Percentiles rank a stretch among this genome's conserved stretches.
phyloP scores from a whole-genome alignment of 2,113 vertebrate species.

The Numida meleagris region DNA sequence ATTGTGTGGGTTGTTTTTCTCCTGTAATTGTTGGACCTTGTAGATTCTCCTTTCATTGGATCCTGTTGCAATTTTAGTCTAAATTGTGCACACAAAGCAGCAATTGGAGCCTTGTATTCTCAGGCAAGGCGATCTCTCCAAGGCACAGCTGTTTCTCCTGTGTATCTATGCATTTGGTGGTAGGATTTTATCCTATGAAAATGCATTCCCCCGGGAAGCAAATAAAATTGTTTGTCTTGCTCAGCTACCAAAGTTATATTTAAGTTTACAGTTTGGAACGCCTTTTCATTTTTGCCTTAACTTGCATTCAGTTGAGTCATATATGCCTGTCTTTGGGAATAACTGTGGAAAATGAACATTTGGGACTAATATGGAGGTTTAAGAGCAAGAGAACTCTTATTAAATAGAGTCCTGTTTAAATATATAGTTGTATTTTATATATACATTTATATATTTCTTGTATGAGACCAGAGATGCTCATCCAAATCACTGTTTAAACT shows the following conservation, averaged over 20 bases:
- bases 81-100: neutral
- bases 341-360: neutral
- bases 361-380: neutral
- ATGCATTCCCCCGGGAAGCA: neutral
- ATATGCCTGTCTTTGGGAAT: neutral
- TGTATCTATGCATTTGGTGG: neutral
- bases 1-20: fast-evolving
- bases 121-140: neutral
- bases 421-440: neutral
- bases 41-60: neutral
- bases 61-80: neutral
- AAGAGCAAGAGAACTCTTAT: neutral
- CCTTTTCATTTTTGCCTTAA: neutral
- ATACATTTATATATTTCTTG: neutral
- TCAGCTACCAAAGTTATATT: neutral
- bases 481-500: neutral
- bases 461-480: neutral
- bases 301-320: neutral
- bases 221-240: neutral
- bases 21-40: neutral
- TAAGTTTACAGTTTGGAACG: neutral
- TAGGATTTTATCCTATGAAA: neutral
- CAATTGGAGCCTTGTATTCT: neutral
- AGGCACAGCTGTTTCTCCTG: neutral
- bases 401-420: neutral